Base-by-base conservation (phyloP, 2,797 vertebrate species). In the Apogon hyalosoma region DNA sequence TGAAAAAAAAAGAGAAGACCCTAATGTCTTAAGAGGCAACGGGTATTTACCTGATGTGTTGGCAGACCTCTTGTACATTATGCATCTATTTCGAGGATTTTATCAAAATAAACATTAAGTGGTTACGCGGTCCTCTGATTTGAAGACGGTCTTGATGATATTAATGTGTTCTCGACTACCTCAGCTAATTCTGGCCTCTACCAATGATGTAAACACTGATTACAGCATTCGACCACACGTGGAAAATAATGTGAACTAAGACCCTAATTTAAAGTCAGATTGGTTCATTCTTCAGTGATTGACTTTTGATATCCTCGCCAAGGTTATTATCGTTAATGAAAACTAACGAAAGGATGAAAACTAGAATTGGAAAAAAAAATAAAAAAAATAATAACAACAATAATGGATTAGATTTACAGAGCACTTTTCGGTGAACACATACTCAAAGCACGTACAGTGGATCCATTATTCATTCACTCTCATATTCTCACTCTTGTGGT, bases 1-100 rank as follows among this genome's bases (percentile, higher is more conserved):
- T 58, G 79, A 82, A 50, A 38, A 63, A 77, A 82, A n/a, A n/a
- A 73, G 46, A 76, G 75, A 80, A 65, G 75, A 60, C 70, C 62
- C 64, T 53, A 47, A 75, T 76, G 67, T 84, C 71, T 80, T 75
- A 46, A 77, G 73, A 75, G 68, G 75, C 54, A 68, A 36, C 45
- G 16, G 31, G 53, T 18, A 78, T 77, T 79, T 53, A 79, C 60
- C 58, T 78, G 63, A 11, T 1, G 39, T 69, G 52, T 10, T 45
- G 52, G 47, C 39, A 60, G 52, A 57, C 48, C 46, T 41, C 19
- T 70, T 46, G 70, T 49, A 5, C 10, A 36, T 15, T 2, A 3
- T 12, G 14, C 36, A 28, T 68, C 36, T 52, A 13, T 45, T 1
- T 42, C n/a, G 18, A 1, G 7, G 13, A 21, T 57, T 54, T 3